Evolutionary conservation across 2,888 invertebrate species (phyloP).

Genomic region (Crioceris asparagi): DNA sequence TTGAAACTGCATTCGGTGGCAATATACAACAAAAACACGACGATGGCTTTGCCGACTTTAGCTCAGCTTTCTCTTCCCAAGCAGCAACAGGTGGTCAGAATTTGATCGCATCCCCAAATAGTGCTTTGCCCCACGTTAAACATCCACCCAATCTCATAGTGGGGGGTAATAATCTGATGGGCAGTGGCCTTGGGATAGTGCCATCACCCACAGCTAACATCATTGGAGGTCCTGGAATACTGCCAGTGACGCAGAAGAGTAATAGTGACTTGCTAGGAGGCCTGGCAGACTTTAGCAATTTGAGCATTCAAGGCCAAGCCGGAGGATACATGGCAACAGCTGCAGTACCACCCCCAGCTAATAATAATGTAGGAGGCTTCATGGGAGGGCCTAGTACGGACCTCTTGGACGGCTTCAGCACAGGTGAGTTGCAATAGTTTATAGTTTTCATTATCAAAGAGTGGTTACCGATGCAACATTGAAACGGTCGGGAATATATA

Average conservation of each 20-base stretch:
- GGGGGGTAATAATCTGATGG: too few relatives aligned
- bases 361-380: too few relatives aligned
- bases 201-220: too few relatives aligned
- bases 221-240: constrained; percentile 6
- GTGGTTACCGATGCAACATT: too few relatives aligned
- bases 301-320: too few relatives aligned
- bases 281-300: constrained; percentile 26
- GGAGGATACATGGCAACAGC: too few relatives aligned
- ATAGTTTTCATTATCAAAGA: too few relatives aligned
- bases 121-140: constrained; percentile 14
- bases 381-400: constrained; percentile 17
- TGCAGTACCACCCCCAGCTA: constrained; percentile 20
- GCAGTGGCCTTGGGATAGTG: too few relatives aligned
- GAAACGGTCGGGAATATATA: too few relatives aligned
- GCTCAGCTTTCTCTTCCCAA: constrained; percentile 63
- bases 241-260: constrained; percentile 7
- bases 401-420: constrained; percentile 12
- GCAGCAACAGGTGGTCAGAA: too few relatives aligned
- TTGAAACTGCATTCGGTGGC: constrained; percentile 56
- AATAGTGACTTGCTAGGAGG: constrained; percentile 31
- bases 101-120: constrained; percentile 12
- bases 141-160: constrained; percentile 8
- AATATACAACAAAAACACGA: constrained; percentile 23
- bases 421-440: constrained; percentile 18
- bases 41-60: constrained; percentile 76